Evolutionary conservation across 2,113 vertebrate species (phyloP).

Genomic region (Monopterus albus): DNA sequence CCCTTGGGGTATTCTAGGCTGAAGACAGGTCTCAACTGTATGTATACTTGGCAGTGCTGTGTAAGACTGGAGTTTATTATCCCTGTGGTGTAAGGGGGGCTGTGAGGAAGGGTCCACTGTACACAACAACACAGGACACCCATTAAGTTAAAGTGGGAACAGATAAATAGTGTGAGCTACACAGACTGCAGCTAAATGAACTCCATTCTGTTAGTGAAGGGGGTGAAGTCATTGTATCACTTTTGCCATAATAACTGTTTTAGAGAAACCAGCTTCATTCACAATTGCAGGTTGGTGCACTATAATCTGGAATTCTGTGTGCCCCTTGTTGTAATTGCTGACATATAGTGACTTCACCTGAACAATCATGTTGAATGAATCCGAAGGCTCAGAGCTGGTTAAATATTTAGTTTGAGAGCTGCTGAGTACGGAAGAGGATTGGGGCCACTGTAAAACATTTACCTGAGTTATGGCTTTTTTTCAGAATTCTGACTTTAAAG

Average conservation of each 20-base stretch:
- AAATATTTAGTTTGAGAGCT: too few species aligned
- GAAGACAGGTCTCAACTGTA: slow-evolving; percentile 26
- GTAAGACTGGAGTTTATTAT: slow-evolving; percentile 48
- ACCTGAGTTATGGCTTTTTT: too few species aligned
- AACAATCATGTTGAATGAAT: slow-evolving; percentile 21
- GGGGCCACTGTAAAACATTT: too few species aligned
- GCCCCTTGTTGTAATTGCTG: slow-evolving; percentile 6
- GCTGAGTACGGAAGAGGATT: too few species aligned
- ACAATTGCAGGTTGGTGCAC: slow-evolving; percentile 55
- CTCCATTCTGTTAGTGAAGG: background rate
- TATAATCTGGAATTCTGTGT: slow-evolving; percentile 48
- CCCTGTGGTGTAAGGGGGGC: background rate
- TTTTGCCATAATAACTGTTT: slow-evolving; percentile 67
- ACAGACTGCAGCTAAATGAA: background rate
- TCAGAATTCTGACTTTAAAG: too few species aligned
- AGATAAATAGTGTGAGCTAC: background rate
- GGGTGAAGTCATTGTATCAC: slow-evolving; percentile 48
- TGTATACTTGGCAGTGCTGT: slow-evolving; percentile 39
- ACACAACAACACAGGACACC: slow-evolving; percentile 52
- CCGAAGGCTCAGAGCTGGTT: too few species aligned
- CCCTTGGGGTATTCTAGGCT: slow-evolving; percentile 29
- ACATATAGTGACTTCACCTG: slow-evolving; percentile 26
- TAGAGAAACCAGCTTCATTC: background rate
- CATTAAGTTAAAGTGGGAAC: slow-evolving; percentile 28
- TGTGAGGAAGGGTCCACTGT: background rate